A percentile compares a stretch with the other conserved stretches of the same genome.
phyloP scores from a whole-genome alignment of 2,888 invertebrate genomes.

The Disparrhopalites patrizii region DNA sequence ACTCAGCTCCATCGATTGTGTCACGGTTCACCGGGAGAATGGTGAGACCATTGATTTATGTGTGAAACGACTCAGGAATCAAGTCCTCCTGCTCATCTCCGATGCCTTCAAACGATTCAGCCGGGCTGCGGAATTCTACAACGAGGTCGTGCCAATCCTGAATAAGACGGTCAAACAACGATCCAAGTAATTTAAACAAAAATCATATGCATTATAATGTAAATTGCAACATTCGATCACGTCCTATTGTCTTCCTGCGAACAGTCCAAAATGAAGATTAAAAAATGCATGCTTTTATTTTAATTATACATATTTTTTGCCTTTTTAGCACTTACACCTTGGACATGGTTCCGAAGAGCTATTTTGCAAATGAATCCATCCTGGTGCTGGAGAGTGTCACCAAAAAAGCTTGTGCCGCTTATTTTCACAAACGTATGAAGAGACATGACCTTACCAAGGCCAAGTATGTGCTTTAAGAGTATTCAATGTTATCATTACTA shows the following conservation, averaged over 20 bases:
- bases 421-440: background rate
- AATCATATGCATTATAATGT: no score
- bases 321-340: background rate
- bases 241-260: no score
- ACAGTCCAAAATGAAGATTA: background rate
- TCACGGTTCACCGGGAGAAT: conserved; percentile 12
- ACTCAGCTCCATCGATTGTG: background rate
- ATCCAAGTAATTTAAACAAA: background rate
- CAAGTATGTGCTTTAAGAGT: background rate
- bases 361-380: conserved; percentile 11
- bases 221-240: no score
- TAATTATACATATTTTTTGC: background rate
- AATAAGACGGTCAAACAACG: background rate
- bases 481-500: no score
- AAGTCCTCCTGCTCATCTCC: background rate
- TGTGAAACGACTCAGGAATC: conserved; percentile 6
- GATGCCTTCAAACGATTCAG: conserved; percentile 15
- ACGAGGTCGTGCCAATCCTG: background rate
- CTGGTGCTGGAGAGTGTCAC: conserved; percentile 21
- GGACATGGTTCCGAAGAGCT: conserved; percentile 26
- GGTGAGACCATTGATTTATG: conserved; percentile 12
- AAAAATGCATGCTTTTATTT: background rate
- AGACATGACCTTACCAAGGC: background rate
- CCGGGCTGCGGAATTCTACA: conserved; percentile 21
- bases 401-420: background rate